Evolutionary conservation across 2,797 vertebrate species (phyloP).

Genomic region (Spinus olivaceus): DNA sequence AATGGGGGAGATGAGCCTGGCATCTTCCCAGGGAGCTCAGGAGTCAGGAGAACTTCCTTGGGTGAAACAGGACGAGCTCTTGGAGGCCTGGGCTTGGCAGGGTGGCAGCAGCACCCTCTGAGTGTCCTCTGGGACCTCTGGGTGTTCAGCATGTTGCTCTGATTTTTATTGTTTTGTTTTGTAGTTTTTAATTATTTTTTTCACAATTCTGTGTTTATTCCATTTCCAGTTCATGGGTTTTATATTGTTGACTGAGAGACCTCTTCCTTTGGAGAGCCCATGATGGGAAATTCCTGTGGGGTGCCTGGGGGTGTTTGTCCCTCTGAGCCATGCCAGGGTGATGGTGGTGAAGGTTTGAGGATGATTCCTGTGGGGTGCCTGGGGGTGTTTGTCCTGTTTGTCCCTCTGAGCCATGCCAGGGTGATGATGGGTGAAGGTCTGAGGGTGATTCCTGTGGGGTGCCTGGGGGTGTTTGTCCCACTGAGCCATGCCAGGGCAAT

Average conservation of each 20-base stretch:
- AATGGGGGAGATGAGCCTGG: background rate
- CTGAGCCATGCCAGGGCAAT: fast-evolving
- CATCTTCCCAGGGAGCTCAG: background rate
- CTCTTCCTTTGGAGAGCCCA: background rate
- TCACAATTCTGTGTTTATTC: background rate
- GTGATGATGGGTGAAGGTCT: background rate
- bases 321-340: fast-evolving
- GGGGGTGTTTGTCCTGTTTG: too few species aligned
- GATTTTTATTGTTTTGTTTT: too few species aligned
- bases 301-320: background rate
- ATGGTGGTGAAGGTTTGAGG: background rate
- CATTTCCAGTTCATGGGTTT: background rate
- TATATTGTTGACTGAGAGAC: background rate
- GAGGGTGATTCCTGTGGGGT: background rate
- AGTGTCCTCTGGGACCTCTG: background rate
- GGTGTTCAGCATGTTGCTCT: background rate
- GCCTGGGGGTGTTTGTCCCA: too few species aligned
- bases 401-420: fast-evolving
- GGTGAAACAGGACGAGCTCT: background rate
- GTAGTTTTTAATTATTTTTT: background rate
- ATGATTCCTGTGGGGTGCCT: background rate
- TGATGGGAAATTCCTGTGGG: background rate
- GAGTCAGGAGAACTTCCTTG: background rate
- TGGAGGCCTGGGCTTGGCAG: background rate
- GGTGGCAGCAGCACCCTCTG: background rate